These are phyloP conservation scores for Euura saliciscinereae DNA, from an alignment of 1,140 invertebrate species.

Conservation along the genomic window DNA sequence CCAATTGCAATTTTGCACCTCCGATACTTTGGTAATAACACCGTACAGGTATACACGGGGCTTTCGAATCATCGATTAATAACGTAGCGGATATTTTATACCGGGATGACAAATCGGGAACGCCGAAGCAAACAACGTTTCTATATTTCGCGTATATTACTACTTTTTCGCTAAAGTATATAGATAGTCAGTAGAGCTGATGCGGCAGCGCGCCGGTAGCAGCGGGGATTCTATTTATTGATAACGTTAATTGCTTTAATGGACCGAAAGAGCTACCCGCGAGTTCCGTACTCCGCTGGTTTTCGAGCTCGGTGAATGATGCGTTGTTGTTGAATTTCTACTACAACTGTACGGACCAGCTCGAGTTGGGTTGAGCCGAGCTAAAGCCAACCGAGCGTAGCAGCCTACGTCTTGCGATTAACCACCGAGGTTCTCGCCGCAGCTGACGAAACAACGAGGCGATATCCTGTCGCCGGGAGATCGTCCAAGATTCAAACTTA, in stretches of 20 bases:
- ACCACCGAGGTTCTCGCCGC: neutral
- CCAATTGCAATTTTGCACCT: too few relatives aligned
- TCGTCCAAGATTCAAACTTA: neutral
- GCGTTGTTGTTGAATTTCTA: neutral
- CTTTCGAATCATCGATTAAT: too few relatives aligned
- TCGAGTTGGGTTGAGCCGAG: neutral
- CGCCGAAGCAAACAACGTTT: too few relatives aligned
- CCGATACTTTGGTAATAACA: too few relatives aligned
- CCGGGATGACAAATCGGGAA: too few relatives aligned
- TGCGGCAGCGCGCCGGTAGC: too few relatives aligned
- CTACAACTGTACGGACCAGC: neutral
- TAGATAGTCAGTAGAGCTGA: too few relatives aligned
- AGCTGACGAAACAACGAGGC: neutral
- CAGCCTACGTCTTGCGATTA: neutral
- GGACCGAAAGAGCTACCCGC: neutral
- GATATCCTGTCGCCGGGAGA: neutral
- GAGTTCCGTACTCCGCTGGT: neutral
- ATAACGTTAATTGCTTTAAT: neutral
- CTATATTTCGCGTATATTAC: too few relatives aligned
- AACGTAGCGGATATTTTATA: too few relatives aligned
- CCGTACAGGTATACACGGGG: too few relatives aligned
- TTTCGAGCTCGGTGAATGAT: neutral
- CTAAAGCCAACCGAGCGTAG: neutral
- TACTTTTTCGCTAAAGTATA: too few relatives aligned
- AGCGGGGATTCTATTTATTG: neutral